phyloP scores from a whole-genome alignment of 2,113 vertebrate species.

The Lampris megalopsis region DNA sequence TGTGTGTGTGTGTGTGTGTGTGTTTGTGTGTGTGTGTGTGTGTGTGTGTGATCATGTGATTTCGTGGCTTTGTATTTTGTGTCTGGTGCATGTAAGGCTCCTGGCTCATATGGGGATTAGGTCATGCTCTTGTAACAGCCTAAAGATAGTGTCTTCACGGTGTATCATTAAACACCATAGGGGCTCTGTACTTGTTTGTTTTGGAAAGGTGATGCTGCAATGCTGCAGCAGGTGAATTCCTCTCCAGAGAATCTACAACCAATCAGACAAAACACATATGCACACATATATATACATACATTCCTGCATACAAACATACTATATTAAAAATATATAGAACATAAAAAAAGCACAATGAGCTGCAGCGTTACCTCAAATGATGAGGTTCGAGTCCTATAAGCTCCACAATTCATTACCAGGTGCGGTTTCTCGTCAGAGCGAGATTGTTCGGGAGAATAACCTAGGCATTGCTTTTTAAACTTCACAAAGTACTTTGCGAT shows the following conservation, averaged over 20 bases:
- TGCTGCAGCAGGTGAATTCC: no score
- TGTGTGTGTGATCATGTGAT: background rate
- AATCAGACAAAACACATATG: background rate
- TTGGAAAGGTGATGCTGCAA: no score
- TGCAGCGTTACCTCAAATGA: constrained; percentile 26
- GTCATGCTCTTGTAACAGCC: background rate
- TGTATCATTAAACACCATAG: no score
- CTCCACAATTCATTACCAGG: constrained; percentile 33
- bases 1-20: constrained; percentile 12
- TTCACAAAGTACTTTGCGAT: constrained; percentile 65
- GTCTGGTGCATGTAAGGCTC: background rate
- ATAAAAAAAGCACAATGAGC: constrained; percentile 1
- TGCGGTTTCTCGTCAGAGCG: constrained; percentile 47
- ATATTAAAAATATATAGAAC: background rate
- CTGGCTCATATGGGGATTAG: background rate
- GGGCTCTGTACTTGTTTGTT: no score
- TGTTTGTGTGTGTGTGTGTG: background rate
- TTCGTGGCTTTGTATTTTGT: background rate
- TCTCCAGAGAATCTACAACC: no score
- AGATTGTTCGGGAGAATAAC: constrained; percentile 62
- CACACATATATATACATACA: constrained; percentile 6
- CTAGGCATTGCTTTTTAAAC: constrained; percentile 54
- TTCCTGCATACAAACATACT: background rate
- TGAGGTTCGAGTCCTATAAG: constrained; percentile 24
- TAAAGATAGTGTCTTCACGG: constrained; percentile 16